Evolutionary conservation across 2,888 invertebrate genomes (phyloP).

Genomic region (Argyra leucocephala): DNA sequence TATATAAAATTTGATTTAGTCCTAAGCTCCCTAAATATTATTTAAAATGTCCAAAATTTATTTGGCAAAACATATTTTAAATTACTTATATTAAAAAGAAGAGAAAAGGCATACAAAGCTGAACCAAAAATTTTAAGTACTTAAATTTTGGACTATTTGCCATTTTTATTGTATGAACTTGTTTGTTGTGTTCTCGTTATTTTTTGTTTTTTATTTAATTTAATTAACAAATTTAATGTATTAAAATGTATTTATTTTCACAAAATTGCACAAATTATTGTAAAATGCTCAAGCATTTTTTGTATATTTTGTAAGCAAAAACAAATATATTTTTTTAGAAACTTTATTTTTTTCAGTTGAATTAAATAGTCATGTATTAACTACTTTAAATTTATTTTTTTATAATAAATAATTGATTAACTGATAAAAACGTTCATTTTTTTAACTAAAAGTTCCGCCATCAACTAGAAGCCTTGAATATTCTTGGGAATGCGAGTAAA

Average conservation of each 20-base stretch:
- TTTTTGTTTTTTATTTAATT: background rate
- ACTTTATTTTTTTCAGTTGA: background rate
- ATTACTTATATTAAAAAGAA: background rate
- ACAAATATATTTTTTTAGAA: background rate
- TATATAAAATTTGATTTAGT: background rate
- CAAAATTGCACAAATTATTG: constrained; percentile 1
- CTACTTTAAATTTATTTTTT: constrained; percentile 6
- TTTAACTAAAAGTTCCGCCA: no score
- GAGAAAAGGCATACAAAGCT: background rate
- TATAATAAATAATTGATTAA: constrained; percentile 6
- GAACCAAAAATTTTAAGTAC: background rate
- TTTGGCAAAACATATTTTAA: background rate
- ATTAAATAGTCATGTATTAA: constrained; percentile 6
- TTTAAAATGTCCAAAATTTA: background rate
- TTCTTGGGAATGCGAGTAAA: no score
- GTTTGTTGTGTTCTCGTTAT: constrained; percentile 4
- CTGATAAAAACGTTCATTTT: no score
- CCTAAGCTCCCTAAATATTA: background rate
- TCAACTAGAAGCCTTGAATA: no score
- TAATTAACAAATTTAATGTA: background rate
- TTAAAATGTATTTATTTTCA: background rate
- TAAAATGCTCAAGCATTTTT: background rate
- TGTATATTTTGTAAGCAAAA: background rate
- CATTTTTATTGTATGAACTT: background rate
- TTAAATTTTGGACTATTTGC: background rate